Base-by-base conservation (phyloP, 1,140 invertebrate genomes). In the Saxidomus purpurata region DNA sequence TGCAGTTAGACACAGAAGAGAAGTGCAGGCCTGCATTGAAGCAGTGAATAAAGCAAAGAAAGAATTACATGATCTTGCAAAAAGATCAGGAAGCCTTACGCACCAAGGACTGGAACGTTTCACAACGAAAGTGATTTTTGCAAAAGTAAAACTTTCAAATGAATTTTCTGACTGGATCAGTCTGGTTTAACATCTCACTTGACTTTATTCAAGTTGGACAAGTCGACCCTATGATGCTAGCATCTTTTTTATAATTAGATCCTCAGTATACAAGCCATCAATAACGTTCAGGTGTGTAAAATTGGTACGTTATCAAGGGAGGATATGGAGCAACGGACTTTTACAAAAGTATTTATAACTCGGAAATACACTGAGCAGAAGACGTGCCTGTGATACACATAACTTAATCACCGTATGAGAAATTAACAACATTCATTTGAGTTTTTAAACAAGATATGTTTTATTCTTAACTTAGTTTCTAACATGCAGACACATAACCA, bases 171-270 rank as follows among this genome's bases (percentile, higher is more conserved):
- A 92, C 3, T 95, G 15, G 93, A 93, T 40, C 79, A 88, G 49
- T 87, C 91, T 71, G 95, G 96, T 82, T 96, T 96, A 93, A 93
- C 95, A 52, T 95, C 96, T 17, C 96, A 96, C 89, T 93, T 96
- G 90, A 96, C 96, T 11, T 85, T 96, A 36, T 93, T 96, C 90
- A 96, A 96, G 84, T 88, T 95, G 0, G 92, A 90, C 19, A 92
- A 94, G 15, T 91, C 93, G 17, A 93, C 36, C 91, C 92, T 36
- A 86, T 95, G 49, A 82, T 93, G 34, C 86, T 92, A 0, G 92
- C 93, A 34, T 28, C 91, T 43, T n/a, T 28, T 63, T 63, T 63
- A 6, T 22, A 63, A 8, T n/a, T n/a, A 63, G 59, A 63, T 28
- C 94, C 96, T 74, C 13, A 76, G 95, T 0, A 77, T 83, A 31